These are phyloP conservation scores for Polypterus senegalus DNA, from an alignment of 2,113 vertebrate genomes.

Conservation along the genomic window DNA sequence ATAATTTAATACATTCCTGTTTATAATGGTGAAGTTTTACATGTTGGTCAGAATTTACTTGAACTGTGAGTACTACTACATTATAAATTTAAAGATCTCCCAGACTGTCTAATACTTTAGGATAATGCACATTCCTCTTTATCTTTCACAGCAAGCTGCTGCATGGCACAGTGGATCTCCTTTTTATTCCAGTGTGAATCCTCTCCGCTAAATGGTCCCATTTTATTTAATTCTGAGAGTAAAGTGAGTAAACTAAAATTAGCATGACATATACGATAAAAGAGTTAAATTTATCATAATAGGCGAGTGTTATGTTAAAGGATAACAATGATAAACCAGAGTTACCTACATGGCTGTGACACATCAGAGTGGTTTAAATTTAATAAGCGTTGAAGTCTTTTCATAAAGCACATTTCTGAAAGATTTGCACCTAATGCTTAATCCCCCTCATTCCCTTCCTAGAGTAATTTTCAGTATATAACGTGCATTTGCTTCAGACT, in stretches of 20 bases:
- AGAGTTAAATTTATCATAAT: slow-evolving; percentile 4
- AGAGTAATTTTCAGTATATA: slow-evolving; percentile 30
- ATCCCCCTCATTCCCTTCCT: slow-evolving; percentile 21
- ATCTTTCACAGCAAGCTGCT: too few relatives aligned
- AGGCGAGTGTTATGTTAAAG: slow-evolving; percentile 43
- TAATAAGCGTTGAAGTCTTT: slow-evolving; percentile 73
- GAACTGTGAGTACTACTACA: too few relatives aligned
- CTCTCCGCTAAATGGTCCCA: too few relatives aligned
- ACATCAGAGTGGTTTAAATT: slow-evolving; percentile 62
- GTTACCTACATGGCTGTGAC: slow-evolving; percentile 40
- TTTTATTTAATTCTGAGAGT: too few relatives aligned
- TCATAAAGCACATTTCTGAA: slow-evolving; percentile 66
- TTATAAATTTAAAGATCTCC: too few relatives aligned
- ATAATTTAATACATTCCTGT: too few relatives aligned
- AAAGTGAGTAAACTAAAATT: background rate
- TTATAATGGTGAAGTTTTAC: too few relatives aligned
- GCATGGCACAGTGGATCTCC: too few relatives aligned
- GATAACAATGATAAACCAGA: slow-evolving; percentile 48
- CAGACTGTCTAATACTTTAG: too few relatives aligned
- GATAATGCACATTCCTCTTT: too few relatives aligned
- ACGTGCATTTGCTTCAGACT: slow-evolving; percentile 44
- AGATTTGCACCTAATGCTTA: slow-evolving; percentile 52
- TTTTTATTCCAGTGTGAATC: too few relatives aligned
- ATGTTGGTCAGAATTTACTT: too few relatives aligned
- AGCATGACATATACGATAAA: background rate